Evolutionary conservation across 2,888 invertebrate genomes (phyloP), one percentile per base, ranked within the genome.

Genomic region (Philereme vetulata): DNA sequence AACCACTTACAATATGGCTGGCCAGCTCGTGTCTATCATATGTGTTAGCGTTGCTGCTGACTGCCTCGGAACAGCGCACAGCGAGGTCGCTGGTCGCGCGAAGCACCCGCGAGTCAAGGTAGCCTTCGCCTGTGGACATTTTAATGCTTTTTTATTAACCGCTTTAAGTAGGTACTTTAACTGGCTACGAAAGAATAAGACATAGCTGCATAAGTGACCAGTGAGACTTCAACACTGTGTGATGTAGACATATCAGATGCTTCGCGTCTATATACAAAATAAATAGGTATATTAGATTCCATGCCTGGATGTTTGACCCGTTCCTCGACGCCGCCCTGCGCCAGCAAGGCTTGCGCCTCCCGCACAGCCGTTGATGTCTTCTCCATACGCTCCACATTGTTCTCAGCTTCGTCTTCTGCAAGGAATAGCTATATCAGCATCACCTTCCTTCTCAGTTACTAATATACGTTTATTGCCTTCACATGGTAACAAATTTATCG

Each of bases 11-110:
- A 67, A 93, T 86, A 70, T 90, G 90, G 21, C 74, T 66, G 0
- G 92, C 89, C 50, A 94, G 86, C 56, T 92, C 92, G 40, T 82
- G 82, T 9, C 82, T 81, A 62, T 93, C 92, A 62, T 94, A 94
- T 0, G 82, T 80, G 58, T 92, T 87, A 11, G 85, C 80, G 61
- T 90, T 90, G 0, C 89, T 88, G 56, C 85, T 86, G 64, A 90
- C 79, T 0, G 82, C 77, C 44, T 85, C 85, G 0, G 88, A 84
- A 57, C 84, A 88, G 0, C 84, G 72, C 46, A 86, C 77, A 0
- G 86, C 82, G 5, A 87, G 70, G 61, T 85, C 83, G 43, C 88
- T 87, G n/a, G 88, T 81, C 0, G 85, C 84, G 0, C 85, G 80
- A 0, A 90, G 76, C 52, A 91, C 86, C 0, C 81, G 68, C 0